Percentiles rank a stretch among this genome's conserved stretches.
Conservation (phyloP, 2,888 invertebrate genomes). For the Andrena bicolor region DNA sequence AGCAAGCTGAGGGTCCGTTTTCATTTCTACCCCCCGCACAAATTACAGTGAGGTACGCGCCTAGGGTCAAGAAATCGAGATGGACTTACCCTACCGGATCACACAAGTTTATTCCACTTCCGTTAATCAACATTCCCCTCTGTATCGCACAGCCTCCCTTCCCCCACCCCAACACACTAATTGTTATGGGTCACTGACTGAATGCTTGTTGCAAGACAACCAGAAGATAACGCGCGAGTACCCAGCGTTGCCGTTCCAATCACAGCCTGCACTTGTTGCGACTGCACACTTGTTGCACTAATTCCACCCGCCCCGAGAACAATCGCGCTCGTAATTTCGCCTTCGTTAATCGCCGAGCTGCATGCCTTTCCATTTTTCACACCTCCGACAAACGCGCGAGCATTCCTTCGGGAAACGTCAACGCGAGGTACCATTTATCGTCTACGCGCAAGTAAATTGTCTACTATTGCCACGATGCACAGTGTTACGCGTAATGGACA, state of each 20-base stretch:
- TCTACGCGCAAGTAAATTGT: not conserved
- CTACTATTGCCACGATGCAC: too few species aligned
- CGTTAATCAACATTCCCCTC: constrained; percentile 78
- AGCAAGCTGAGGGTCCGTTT: not conserved
- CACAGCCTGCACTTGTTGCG: constrained; percentile 59
- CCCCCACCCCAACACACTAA: constrained; percentile 73
- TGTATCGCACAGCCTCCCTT: constrained; percentile 68
- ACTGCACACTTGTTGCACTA: constrained; percentile 58
- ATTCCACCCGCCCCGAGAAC: constrained; percentile 24
- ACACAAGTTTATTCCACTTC: constrained; percentile 81
- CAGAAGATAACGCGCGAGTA: constrained; percentile 72
- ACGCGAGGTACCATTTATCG: not conserved
- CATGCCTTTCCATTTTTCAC: not conserved
- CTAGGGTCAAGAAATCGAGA: constrained; percentile 56
- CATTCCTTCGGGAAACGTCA: not conserved
- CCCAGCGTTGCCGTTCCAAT: constrained; percentile 66
- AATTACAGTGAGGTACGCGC: constrained; percentile 16
- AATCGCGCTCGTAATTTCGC: constrained; percentile 29
- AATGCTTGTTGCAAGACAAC: constrained; percentile 71
- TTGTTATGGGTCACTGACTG: constrained; percentile 83
- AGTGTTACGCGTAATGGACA: too few species aligned
- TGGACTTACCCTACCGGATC: constrained; percentile 77
- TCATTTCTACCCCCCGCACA: not conserved
- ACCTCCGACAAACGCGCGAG: not conserved
- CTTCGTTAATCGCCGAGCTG: not conserved